These are phyloP conservation scores for Semotilus atromaculatus DNA, from an alignment of 2,797 vertebrate genomes.

Conservation along the genomic window DNA sequence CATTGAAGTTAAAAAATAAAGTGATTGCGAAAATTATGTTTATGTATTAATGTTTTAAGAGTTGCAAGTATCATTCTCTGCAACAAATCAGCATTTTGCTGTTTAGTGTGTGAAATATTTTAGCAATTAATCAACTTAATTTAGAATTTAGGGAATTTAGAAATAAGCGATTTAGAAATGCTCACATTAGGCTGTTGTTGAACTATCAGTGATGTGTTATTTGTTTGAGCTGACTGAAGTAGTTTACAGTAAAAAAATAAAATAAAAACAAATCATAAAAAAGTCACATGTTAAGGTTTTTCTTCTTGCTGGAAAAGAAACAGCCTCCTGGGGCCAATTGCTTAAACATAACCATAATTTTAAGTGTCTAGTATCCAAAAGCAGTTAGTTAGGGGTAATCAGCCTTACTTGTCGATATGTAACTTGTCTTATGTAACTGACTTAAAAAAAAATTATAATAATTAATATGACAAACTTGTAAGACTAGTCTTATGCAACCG, in stretches of 20 bases:
- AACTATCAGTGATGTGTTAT: background rate
- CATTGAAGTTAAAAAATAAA: background rate
- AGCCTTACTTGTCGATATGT: too few species aligned
- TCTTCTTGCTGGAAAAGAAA: constrained; percentile 9
- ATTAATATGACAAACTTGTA: background rate
- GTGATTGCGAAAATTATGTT: background rate
- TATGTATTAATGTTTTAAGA: background rate
- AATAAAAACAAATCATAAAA: constrained; percentile 21
- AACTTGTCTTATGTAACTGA: too few species aligned
- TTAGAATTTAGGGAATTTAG: background rate
- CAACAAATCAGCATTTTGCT: background rate
- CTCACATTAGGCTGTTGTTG: background rate
- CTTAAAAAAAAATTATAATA: too few species aligned
- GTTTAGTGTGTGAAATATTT: background rate
- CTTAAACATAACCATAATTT: too few species aligned
- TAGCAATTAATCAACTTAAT: background rate
- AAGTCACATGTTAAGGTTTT: too few species aligned
- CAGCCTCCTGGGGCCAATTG: background rate
- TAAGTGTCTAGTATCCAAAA: too few species aligned
- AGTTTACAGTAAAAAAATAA: constrained; percentile 72
- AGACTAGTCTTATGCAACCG: too few species aligned
- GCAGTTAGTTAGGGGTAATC: too few species aligned
- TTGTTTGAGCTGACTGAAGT: constrained; percentile 71
- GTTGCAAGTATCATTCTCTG: background rate
- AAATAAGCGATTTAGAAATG: background rate